A percentile compares a stretch with the other conserved stretches of the same genome.
phyloP scores from a whole-genome alignment of 2,797 vertebrate genomes.

The Chloroceryle inda region DNA sequence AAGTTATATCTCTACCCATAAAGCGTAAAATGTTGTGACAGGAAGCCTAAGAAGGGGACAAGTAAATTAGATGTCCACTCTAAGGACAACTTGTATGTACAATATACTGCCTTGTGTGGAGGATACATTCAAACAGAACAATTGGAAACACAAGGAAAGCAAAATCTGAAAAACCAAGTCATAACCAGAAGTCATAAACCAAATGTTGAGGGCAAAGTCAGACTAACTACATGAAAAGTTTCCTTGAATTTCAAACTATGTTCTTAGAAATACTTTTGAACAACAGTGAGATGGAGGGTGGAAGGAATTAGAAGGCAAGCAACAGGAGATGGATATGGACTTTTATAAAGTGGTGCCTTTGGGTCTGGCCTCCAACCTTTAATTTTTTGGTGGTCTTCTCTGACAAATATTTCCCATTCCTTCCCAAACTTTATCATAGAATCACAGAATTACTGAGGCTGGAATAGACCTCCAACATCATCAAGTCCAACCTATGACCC shows the following conservation, averaged over 20 bases:
- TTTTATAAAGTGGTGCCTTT: neutral
- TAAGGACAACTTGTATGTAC: neutral
- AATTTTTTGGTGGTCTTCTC: neutral
- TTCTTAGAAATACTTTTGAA: neutral
- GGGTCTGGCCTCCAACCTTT: neutral
- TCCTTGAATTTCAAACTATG: neutral
- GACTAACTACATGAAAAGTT: neutral
- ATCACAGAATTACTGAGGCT: too few relatives aligned
- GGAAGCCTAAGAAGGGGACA: neutral
- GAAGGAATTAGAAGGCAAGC: neutral
- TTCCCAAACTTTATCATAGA: neutral
- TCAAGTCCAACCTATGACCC: too few relatives aligned
- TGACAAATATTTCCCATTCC: neutral
- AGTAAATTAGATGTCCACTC: neutral
- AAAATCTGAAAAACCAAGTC: neutral
- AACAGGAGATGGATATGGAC: neutral
- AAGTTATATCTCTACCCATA: neutral
- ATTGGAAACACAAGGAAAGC: neutral
- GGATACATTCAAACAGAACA: neutral
- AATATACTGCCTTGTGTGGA: neutral
- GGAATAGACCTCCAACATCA: too few relatives aligned
- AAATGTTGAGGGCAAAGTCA: neutral
- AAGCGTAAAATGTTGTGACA: slow-evolving; percentile 1
- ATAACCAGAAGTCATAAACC: neutral
- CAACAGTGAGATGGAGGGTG: neutral